Percentiles rank a stretch among this genome's conserved stretches.
Conservation (phyloP, 2,797 vertebrate genomes). For the Podarcis lilfordi region DNA sequence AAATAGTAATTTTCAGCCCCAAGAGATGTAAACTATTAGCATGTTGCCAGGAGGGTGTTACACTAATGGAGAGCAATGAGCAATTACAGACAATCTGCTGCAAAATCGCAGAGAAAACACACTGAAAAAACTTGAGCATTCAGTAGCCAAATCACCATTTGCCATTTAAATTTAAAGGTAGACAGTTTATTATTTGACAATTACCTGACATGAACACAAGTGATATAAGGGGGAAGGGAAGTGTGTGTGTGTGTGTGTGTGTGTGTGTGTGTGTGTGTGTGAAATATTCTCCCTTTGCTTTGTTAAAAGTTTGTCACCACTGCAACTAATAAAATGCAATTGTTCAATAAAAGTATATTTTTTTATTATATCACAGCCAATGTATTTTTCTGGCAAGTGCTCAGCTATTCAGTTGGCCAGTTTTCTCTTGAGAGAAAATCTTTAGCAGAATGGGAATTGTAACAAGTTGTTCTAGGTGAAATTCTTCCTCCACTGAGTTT, state of each 20-base stretch:
- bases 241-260: too few relatives aligned
- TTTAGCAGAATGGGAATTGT: neutral
- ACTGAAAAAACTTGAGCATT: slow-evolving; percentile 23
- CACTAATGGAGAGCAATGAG: slow-evolving; percentile 66
- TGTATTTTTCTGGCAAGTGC: neutral
- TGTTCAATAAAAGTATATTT: neutral
- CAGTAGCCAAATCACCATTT: slow-evolving; percentile 26
- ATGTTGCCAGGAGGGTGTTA: slow-evolving; percentile 66
- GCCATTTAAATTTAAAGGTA: neutral
- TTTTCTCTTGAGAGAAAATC: neutral
- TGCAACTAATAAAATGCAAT: neutral
- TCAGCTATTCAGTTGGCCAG: fast-evolving
- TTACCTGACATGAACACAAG: slow-evolving; percentile 26
- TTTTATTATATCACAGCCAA: neutral
- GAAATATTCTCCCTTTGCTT: slow-evolving; percentile 1
- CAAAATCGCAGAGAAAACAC: slow-evolving; percentile 3
- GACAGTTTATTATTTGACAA: neutral
- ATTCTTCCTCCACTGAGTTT: neutral
- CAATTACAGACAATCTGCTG: slow-evolving; percentile 64
- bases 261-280: neutral
- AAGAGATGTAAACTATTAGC: slow-evolving; percentile 71
- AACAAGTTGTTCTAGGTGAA: neutral
- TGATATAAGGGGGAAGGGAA: neutral
- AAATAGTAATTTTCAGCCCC: slow-evolving; percentile 69
- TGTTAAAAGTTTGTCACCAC: neutral